phyloP scores from a whole-genome alignment of 2,797 vertebrate species.

The Bovichtus diacanthus region DNA sequence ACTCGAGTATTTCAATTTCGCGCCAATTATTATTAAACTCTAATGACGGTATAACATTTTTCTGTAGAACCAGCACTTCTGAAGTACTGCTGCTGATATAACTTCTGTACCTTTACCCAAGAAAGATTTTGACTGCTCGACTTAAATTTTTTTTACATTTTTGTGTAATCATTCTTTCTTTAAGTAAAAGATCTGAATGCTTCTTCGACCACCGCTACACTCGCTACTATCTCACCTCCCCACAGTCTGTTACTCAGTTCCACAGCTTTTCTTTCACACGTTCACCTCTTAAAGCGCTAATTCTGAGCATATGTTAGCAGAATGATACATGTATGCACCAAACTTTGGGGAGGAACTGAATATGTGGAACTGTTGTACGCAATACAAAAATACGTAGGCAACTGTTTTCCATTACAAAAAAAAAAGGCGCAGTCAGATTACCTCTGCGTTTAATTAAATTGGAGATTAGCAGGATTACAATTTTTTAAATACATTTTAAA shows the following conservation, averaged over 20 bases:
- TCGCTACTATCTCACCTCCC: conserved; percentile 2
- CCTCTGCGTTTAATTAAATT: too few relatives aligned
- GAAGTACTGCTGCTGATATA: neutral
- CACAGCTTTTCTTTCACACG: conserved; percentile 7
- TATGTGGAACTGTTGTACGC: too few relatives aligned
- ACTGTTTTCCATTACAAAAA: too few relatives aligned
- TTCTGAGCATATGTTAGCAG: neutral
- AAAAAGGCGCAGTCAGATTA: too few relatives aligned
- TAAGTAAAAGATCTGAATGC: neutral
- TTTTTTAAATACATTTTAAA: too few relatives aligned
- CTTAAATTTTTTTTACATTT: neutral
- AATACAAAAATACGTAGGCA: too few relatives aligned
- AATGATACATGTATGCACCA: neutral
- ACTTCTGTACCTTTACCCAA: neutral
- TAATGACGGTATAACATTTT: too few relatives aligned
- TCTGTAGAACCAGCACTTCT: neutral
- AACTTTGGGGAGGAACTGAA: too few relatives aligned
- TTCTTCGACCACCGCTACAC: neutral
- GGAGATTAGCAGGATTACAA: too few relatives aligned
- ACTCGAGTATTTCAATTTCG: neutral
- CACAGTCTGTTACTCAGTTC: conserved; percentile 3
- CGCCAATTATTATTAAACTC: too few relatives aligned
- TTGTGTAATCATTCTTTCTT: neutral
- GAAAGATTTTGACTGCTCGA: neutral
- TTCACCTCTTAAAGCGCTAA: conserved; percentile 6